These are phyloP conservation scores for Gadopsis bispinosus DNA, from an alignment of 2,797 vertebrate genomes.

Conservation along the genomic window DNA sequence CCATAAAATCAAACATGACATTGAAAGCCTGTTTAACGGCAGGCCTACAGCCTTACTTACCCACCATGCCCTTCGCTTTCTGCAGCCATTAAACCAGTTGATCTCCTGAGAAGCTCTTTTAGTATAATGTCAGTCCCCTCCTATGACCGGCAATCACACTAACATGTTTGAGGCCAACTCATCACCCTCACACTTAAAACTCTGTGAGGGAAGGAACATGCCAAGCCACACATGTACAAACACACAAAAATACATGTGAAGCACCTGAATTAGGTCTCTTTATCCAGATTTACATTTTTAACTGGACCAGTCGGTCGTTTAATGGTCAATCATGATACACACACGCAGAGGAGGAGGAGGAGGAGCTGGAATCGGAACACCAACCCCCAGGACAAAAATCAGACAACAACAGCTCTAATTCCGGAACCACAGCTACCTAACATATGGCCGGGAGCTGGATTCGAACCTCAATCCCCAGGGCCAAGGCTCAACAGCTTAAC, in stretches of 20 bases:
- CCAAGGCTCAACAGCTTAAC: no score
- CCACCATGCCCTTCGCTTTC: constrained; percentile 75
- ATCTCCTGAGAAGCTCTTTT: constrained; percentile 80
- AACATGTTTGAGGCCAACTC: constrained; percentile 77
- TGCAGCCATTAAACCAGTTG: constrained; percentile 82
- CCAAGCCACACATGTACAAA: constrained; percentile 45
- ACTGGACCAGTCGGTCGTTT: no score
- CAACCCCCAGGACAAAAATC: no score
- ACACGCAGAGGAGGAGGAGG: no score
- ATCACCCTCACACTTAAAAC: constrained; percentile 81
- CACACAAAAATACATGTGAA: constrained; percentile 42
- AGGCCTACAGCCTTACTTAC: constrained; percentile 66
- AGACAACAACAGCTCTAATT: no score
- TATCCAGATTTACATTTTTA: neutral
- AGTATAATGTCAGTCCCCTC: constrained; percentile 76
- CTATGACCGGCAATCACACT: constrained; percentile 77
- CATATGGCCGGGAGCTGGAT: no score
- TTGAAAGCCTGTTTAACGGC: constrained; percentile 9
- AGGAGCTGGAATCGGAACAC: no score
- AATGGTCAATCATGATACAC: no score
- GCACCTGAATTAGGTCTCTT: neutral
- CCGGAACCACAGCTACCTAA: no score
- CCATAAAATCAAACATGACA: neutral
- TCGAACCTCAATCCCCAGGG: no score
- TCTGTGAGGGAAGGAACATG: constrained; percentile 58